Evolutionary conservation across 2,113 vertebrate genomes (phyloP).

Genomic region (Diadophis punctatus): DNA sequence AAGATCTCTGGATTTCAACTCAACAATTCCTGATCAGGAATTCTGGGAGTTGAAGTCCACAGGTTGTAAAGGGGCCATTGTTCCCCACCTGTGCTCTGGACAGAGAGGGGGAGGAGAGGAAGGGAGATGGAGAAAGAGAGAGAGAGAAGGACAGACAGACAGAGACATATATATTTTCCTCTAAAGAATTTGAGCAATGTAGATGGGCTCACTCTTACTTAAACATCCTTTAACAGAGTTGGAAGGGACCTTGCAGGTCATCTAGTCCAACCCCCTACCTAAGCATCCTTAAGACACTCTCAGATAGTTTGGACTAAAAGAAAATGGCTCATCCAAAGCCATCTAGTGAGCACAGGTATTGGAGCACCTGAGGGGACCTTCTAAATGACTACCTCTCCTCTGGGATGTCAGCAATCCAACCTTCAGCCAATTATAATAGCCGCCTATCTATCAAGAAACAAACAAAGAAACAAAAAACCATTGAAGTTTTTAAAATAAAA

Average conservation of each 20-base stretch:
- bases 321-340: not conserved
- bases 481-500: not conserved
- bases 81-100: no score
- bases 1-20: no score
- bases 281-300: no score
- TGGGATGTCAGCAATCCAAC: not conserved
- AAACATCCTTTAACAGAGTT: no score
- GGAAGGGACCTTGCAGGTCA: no score
- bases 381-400: not conserved
- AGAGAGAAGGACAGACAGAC: no score
- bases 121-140: no score
- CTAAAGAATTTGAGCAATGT: not conserved
- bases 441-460: not conserved
- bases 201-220: not conserved
- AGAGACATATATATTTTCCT: not conserved
- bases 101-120: no score
- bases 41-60: no score
- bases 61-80: no score
- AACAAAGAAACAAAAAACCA: not conserved
- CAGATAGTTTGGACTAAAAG: not conserved
- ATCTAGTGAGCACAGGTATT: not conserved
- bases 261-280: no score
- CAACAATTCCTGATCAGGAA: no score
- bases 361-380: not conserved
- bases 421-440: not conserved